Conservation (phyloP, 2,888 invertebrate species). For the Cynaeus angustus region DNA sequence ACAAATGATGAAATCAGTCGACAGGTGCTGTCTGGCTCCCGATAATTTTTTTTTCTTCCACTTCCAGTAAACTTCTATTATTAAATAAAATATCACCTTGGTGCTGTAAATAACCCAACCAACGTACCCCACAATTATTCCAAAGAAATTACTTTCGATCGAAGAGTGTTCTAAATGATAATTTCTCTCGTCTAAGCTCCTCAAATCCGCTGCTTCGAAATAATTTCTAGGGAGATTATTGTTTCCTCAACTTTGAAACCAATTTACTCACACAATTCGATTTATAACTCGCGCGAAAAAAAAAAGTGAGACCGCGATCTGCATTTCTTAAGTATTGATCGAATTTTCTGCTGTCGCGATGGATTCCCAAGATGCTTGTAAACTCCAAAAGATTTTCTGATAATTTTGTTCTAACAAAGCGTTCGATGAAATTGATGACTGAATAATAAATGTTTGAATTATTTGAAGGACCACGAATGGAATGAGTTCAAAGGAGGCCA, state of each 20-base stretch:
- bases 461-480: background rate
- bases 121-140: background rate
- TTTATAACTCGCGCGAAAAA: background rate
- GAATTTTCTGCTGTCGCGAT: too few relatives aligned
- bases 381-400: too few relatives aligned
- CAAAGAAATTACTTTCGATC: slow-evolving; percentile 8
- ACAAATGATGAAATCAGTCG: slow-evolving; percentile 8
- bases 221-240: slow-evolving; percentile 13
- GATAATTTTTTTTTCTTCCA: slow-evolving; percentile 13
- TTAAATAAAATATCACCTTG: slow-evolving; percentile 24
- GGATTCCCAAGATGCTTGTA: too few relatives aligned
- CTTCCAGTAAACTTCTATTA: slow-evolving; percentile 23
- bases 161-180: slow-evolving; percentile 11
- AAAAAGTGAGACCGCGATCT: background rate
- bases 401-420: too few relatives aligned
- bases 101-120: background rate
- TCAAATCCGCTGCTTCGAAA: slow-evolving; percentile 10
- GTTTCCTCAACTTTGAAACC: slow-evolving; percentile 6
- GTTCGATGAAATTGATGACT: too few relatives aligned
- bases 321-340: too few relatives aligned
- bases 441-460: background rate
- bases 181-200: slow-evolving; percentile 2
- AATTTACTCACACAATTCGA: slow-evolving; percentile 8
- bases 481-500: slow-evolving; percentile 4
- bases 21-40: slow-evolving; percentile 26